A percentile compares a stretch with the other conserved stretches of the same genome.
Evolutionary conservation across 2,888 invertebrate species (phyloP).

Genomic region (Bimastos eiseni): DNA sequence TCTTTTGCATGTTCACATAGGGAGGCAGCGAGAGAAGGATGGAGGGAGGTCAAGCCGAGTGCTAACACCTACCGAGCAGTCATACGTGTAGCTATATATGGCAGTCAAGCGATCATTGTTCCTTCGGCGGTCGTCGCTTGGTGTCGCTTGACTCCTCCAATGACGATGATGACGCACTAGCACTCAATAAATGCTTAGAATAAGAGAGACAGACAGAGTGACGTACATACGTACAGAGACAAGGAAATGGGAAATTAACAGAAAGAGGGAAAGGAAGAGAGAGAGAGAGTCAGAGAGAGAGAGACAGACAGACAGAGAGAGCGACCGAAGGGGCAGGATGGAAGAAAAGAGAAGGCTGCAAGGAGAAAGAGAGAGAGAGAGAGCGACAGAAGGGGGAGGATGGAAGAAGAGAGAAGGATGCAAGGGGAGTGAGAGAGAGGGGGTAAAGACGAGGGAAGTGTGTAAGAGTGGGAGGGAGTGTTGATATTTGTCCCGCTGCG

Average conservation of each 20-base stretch:
- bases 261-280: too few relatives aligned
- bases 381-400: neutral
- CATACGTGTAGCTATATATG: neutral
- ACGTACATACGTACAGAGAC: too few relatives aligned
- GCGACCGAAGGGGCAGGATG: too few relatives aligned
- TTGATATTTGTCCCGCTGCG: neutral
- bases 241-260: too few relatives aligned
- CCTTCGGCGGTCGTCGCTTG: neutral
- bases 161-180: neutral
- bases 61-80: neutral
- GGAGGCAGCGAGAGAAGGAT: neutral
- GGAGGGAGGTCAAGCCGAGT: neutral
- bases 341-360: neutral
- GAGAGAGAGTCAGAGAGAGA: too few relatives aligned
- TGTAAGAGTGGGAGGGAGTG: neutral
- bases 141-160: neutral
- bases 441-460: neutral
- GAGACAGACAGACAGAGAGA: too few relatives aligned
- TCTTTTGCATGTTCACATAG: neutral
- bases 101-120: neutral
- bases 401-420: neutral
- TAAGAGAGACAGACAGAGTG: neutral
- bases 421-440: neutral
- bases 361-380: neutral
- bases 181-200: neutral